Conservation (phyloP, 2,113 vertebrate genomes). For the Lampris incognitus region DNA sequence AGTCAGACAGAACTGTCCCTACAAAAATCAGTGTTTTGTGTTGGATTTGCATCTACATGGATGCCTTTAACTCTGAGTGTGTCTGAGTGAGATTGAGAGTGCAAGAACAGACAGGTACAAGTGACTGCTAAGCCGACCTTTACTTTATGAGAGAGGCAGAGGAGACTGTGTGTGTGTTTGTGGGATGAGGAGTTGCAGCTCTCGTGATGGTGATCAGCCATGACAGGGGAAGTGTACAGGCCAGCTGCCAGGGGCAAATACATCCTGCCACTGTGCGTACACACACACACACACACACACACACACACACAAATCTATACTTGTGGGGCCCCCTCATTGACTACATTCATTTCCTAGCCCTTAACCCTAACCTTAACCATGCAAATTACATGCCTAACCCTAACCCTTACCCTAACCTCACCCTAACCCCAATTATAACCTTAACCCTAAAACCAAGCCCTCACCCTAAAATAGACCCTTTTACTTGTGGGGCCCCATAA, state of each 20-base stretch:
- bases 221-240: slow-evolving; percentile 65
- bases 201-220: slow-evolving; percentile 68
- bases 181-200: slow-evolving; percentile 16
- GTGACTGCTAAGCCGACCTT: slow-evolving; percentile 53
- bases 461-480: no score
- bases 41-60: slow-evolving; percentile 8
- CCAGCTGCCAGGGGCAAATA: slow-evolving; percentile 56
- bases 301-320: no score
- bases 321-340: no score
- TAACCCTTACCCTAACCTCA: no score
- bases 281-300: slow-evolving; percentile 20
- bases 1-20: slow-evolving; percentile 33
- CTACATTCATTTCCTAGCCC: no score
- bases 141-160: slow-evolving; percentile 43
- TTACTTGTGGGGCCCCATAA: no score
- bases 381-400: no score
- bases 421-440: no score
- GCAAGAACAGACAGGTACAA: slow-evolving; percentile 55
- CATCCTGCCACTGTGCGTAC: neutral
- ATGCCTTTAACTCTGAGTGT: slow-evolving; percentile 37
- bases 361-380: no score
- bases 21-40: slow-evolving; percentile 24
- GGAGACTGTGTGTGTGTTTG: slow-evolving; percentile 9
- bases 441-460: no score
- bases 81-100: slow-evolving; percentile 24